These are phyloP conservation scores for Agriopis aurantiaria DNA, from an alignment of 2,888 invertebrate species.

Conservation along the genomic window DNA sequence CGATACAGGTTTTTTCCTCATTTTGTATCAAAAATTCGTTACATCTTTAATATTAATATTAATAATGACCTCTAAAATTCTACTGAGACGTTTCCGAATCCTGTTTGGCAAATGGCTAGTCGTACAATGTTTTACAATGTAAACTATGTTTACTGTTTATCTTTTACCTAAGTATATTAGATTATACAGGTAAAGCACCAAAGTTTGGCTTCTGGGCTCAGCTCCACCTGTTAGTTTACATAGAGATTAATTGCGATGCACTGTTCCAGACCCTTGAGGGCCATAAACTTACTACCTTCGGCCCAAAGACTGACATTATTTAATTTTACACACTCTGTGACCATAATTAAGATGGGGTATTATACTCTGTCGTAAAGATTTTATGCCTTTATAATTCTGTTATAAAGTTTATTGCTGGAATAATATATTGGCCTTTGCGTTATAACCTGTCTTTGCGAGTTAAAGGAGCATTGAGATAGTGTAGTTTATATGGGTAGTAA, in stretches of 20 bases:
- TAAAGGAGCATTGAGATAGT: conserved; percentile 16
- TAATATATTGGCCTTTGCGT: conserved; percentile 30
- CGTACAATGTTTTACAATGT: too few relatives aligned
- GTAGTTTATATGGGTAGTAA: conserved; percentile 24
- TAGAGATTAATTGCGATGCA: conserved; percentile 38
- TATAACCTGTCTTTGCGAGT: conserved; percentile 31
- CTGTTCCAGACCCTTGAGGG: conserved; percentile 24
- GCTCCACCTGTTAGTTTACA: conserved; percentile 29
- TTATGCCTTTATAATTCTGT: conserved; percentile 37
- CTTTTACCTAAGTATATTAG: not conserved
- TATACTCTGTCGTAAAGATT: conserved; percentile 36
- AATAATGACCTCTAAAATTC: too few relatives aligned
- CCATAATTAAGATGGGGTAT: conserved; percentile 41
- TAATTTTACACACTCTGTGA: conserved; percentile 39
- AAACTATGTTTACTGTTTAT: not conserved
- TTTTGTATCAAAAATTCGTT: too few relatives aligned
- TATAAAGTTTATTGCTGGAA: conserved; percentile 34
- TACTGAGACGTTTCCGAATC: too few relatives aligned
- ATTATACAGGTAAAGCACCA: conserved; percentile 1
- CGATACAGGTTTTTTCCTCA: too few relatives aligned
- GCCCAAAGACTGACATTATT: conserved; percentile 32
- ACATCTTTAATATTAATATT: too few relatives aligned
- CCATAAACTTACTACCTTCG: conserved; percentile 35
- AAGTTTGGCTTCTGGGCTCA: conserved; percentile 11
- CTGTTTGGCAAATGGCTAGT: too few relatives aligned